These are phyloP conservation scores for Umimayanthus chanpuru DNA, from an alignment of 92 coral and sea anemone species.

Conservation along the genomic window DNA sequence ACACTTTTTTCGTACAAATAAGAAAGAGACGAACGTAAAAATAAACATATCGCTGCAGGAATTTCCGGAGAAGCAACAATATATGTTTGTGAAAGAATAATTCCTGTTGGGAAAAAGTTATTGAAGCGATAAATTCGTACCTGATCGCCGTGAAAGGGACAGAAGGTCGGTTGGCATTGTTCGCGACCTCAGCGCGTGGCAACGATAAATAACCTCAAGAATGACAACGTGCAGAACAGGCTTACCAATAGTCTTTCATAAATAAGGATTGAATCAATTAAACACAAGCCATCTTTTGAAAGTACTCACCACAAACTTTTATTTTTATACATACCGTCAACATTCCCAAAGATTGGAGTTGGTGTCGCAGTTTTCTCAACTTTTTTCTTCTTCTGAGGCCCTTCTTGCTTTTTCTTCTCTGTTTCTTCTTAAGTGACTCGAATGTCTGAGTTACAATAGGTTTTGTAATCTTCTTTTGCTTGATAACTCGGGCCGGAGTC, in stretches of 20 bases:
- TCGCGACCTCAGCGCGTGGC: conserved; percentile 36
- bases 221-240: not conserved
- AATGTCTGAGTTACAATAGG: not conserved
- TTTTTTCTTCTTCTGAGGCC: not conserved
- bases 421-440: conserved; percentile 18
- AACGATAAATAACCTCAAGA: not conserved
- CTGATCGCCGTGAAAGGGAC: not conserved
- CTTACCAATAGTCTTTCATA: not conserved
- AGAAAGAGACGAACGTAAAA: not conserved
- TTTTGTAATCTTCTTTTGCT: not conserved
- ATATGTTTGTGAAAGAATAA: not conserved
- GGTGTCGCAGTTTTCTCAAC: conserved; percentile 12
- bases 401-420: conserved; percentile 11
- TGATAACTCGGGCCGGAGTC: not conserved
- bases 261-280: not conserved
- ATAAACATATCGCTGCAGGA: conserved; percentile 7
- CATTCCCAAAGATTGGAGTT: conserved; percentile 4
- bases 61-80: conserved; percentile 14
- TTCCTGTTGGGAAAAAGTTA: not conserved
- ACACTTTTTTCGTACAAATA: not conserved
- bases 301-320: not conserved
- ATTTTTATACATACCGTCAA: conserved; percentile 3
- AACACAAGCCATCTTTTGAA: not conserved
- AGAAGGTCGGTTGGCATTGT: not conserved
- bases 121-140: conserved; percentile 13